Base-by-base conservation (phyloP, 2,113 vertebrate genomes). In the Apodemus sylvaticus region DNA sequence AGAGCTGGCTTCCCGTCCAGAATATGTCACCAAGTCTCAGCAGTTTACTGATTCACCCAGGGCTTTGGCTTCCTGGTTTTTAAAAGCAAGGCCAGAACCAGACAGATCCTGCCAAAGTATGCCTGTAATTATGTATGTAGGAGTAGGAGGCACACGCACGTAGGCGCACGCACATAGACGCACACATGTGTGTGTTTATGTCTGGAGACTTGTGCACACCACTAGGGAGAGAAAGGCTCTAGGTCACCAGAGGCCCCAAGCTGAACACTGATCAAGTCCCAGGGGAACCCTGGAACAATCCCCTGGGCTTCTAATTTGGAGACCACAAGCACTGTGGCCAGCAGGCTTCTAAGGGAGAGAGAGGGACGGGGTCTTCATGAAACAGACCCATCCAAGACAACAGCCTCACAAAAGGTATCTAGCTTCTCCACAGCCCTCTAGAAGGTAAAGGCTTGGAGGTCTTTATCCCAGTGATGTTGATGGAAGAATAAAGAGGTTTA, bases 141-240 rank as follows among this genome's bases (percentile, higher is more conserved):
- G 10, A 20, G 11, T 1, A 4, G 45, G 45, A 36, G 3, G 5
- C 0, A 0, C 11, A 39, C 2, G n/a, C 29, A 62, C 16, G 55
- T 58, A 58, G 16, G 55, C 4, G 17, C 55, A 55, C 14, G 6
- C 0, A 0, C 0, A 0, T 7, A 45, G 1, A 51, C 20, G 4
- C 0, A 0, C 10, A 45, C 3, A 55, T 9, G 34, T 12, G 17
- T 55, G 7, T 0, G 0, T 53, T 26, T 1, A 2, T n/a, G 45
- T 68, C 8, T 42, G 16, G 60, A 51, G 60, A n/a, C 48, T 2
- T 29, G 24, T 68, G 24, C 51, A 42, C 16, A 31, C 3, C 36
- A 62, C 58, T 5, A 20, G 45, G n/a, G 29, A 51, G 31, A 64
- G 12, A 34, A 29, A 45, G 42, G 55, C 26, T 76, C 62, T 19